Percentiles rank a stretch among this genome's conserved stretches.
Evolutionary conservation across 2,797 vertebrate genomes (phyloP).

Genomic region (Choloepus didactylus): DNA sequence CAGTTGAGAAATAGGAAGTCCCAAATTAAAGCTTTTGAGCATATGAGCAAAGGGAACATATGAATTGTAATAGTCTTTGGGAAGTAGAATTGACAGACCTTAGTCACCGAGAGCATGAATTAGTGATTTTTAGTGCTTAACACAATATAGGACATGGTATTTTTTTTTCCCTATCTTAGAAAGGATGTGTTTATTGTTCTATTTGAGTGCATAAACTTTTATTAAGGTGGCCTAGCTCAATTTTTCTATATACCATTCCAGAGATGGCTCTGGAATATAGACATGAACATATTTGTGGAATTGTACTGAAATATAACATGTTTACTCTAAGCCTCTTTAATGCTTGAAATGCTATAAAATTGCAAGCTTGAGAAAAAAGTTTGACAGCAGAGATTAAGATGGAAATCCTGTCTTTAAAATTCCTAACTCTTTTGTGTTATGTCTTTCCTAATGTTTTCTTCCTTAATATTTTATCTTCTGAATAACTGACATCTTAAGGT

Average conservation of each 20-base stretch:
- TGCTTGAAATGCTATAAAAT: not conserved
- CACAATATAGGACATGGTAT: too few species aligned
- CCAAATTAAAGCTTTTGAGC: not conserved
- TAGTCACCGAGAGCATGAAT: not conserved
- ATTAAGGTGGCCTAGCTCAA: not conserved
- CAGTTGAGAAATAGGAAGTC: not conserved
- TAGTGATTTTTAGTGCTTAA: not conserved
- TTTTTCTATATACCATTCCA: too few species aligned
- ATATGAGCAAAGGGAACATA: not conserved
- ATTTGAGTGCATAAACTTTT: not conserved
- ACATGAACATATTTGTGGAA: not conserved
- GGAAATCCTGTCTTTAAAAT: conserved; percentile 5
- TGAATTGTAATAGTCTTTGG: not conserved
- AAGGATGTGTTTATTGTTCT: not conserved
- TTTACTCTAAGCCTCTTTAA: not conserved
- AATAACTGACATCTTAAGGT: not conserved
- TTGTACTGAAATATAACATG: not conserved
- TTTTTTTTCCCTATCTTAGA: not conserved
- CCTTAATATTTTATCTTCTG: conserved; percentile 14
- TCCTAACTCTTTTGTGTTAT: not conserved
- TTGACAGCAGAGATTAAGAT: not conserved
- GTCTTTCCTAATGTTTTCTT: conserved; percentile 11
- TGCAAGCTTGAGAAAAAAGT: not conserved
- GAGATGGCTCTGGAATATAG: not conserved
- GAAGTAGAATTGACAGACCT: not conserved